These are phyloP conservation scores for Prinia subflava DNA, from an alignment of 2,113 vertebrate species.

Conservation along the genomic window DNA sequence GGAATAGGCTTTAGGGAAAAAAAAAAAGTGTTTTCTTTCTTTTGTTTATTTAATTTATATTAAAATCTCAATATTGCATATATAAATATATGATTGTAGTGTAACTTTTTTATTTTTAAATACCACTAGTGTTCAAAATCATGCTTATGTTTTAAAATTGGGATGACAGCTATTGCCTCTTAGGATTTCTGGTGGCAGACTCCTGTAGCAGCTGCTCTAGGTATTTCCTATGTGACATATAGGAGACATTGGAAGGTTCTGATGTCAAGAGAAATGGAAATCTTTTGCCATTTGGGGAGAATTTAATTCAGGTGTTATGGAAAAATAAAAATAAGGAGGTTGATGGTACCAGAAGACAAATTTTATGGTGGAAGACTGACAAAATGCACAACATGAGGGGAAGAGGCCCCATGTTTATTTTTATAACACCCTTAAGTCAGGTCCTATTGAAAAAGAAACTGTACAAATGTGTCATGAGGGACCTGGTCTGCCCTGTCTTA, in stretches of 20 bases:
- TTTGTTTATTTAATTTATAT: background rate
- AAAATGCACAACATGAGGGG: background rate
- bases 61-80: background rate
- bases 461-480: background rate
- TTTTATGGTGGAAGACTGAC: background rate
- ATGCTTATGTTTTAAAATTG: background rate
- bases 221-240: background rate
- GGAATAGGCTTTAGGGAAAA: background rate
- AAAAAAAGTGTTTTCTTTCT: accelerated
- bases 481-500: background rate
- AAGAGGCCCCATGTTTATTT: background rate
- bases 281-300: background rate
- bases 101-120: background rate
- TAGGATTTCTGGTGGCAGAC: background rate
- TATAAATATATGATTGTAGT: too few relatives aligned
- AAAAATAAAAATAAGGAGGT: background rate
- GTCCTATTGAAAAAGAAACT: background rate
- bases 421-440: background rate
- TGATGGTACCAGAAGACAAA: background rate
- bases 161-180: background rate
- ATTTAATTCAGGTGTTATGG: background rate
- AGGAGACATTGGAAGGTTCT: background rate
- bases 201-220: background rate
- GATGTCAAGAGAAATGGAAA: background rate
- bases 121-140: background rate